Conservation (phyloP, 92 coral and sea anemone genomes). For the Palythoa heliodiscus region DNA sequence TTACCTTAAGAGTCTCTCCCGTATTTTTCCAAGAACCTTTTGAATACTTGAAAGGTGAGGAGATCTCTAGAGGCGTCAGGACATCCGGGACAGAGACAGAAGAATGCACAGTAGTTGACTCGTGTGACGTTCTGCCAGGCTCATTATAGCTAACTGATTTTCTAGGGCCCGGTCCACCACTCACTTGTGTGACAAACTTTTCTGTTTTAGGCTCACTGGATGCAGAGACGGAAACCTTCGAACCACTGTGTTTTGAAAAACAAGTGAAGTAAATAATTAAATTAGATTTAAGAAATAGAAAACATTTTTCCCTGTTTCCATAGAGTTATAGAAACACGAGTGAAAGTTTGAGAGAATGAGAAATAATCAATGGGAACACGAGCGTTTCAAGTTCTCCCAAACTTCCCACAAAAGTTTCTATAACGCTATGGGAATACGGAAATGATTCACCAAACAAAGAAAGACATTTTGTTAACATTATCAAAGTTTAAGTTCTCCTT, state of each 20-base stretch:
- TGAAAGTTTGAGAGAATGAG: too few relatives aligned
- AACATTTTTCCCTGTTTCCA: too few relatives aligned
- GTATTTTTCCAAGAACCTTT: neutral
- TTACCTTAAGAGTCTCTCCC: slow-evolving; percentile 19
- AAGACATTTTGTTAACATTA: too few relatives aligned
- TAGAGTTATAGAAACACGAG: too few relatives aligned
- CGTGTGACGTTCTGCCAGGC: neutral
- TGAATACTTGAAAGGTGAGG: neutral
- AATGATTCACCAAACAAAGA: too few relatives aligned
- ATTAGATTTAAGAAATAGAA: too few relatives aligned
- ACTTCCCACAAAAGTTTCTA: too few relatives aligned
- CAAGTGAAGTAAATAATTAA: neutral
- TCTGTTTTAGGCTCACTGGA: neutral
- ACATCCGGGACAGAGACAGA: slow-evolving; percentile 26
- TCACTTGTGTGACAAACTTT: neutral
- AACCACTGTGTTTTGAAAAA: neutral
- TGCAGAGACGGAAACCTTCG: neutral
- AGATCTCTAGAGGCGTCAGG: slow-evolving; percentile 19
- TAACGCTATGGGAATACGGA: too few relatives aligned
- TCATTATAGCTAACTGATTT: slow-evolving; percentile 4
- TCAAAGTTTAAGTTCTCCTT: too few relatives aligned
- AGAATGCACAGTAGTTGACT: neutral
- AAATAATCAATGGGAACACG: too few relatives aligned
- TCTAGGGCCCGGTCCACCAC: neutral
- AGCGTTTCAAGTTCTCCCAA: too few relatives aligned